Conservation (phyloP, 35 echinoderm and acorn worm species). For the Nesometra sesokonis region DNA sequence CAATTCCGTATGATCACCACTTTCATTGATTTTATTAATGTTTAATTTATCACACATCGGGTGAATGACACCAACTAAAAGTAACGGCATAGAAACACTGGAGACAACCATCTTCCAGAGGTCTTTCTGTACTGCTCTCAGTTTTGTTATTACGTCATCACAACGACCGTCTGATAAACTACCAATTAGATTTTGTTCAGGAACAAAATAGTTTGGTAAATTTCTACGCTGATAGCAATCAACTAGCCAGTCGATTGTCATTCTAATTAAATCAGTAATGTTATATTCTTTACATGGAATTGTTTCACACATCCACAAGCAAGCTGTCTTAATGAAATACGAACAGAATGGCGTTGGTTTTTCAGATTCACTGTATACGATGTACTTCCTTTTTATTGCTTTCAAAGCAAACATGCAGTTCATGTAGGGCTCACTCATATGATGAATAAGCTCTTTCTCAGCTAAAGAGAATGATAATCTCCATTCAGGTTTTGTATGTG, state of each 20-base stretch:
- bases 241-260: not conserved
- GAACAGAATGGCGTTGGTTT: not conserved
- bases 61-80: not conserved
- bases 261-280: not conserved
- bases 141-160: not conserved
- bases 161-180: not conserved
- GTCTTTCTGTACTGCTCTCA: not conserved
- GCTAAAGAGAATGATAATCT: not conserved
- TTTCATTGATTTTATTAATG: not conserved
- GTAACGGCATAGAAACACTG: not conserved
- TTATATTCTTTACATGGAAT: not conserved
- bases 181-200: not conserved
- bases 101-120: not conserved
- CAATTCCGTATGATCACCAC: not conserved
- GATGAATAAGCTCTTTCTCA: not conserved
- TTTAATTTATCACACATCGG: not conserved
- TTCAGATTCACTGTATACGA: not conserved
- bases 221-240: not conserved
- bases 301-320: not conserved
- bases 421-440: not conserved
- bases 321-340: not conserved
- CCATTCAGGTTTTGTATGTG: too few relatives aligned
- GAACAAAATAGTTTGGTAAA: not conserved
- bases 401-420: not conserved
- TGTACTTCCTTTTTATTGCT: not conserved